Conservation (phyloP, 2,797 vertebrate genomes). For the Sebastes flavidus region DNA sequence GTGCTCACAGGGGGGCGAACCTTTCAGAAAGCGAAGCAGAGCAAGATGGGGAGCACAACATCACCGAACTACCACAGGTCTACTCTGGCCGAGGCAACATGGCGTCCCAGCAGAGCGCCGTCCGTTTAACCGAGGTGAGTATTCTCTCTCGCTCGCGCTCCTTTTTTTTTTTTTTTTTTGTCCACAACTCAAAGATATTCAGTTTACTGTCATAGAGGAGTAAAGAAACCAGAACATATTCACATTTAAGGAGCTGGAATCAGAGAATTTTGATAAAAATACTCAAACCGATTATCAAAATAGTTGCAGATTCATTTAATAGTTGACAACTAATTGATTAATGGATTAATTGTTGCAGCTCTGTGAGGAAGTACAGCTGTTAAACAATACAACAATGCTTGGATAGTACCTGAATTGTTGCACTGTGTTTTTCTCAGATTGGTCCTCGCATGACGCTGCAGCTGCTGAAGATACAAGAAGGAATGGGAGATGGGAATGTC, state of each 20-base stretch:
- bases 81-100: conserved; percentile 93
- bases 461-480: conserved; percentile 92
- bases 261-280: too few relatives aligned
- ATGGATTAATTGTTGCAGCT: too few relatives aligned
- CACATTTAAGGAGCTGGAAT: neutral
- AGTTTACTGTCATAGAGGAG: neutral
- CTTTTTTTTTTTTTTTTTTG: too few relatives aligned
- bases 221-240: neutral
- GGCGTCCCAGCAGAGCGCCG: conserved; percentile 90
- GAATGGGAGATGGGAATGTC: conserved; percentile 87
- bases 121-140: conserved; percentile 91
- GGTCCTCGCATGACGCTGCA: conserved; percentile 91
- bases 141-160: neutral
- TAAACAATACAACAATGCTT: fast-evolving
- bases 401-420: neutral
- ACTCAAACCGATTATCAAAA: too few relatives aligned
- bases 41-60: conserved; percentile 91
- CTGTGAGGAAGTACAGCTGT: fast-evolving
- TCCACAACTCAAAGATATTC: neutral
- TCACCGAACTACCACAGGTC: conserved; percentile 89
- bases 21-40: conserved; percentile 95
- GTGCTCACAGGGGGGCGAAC: conserved; percentile 83
- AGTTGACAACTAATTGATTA: too few relatives aligned
- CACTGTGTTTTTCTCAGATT: conserved; percentile 78
- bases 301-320: too few relatives aligned